A percentile compares a stretch with the other conserved stretches of the same genome.
These are phyloP conservation scores for Lepus oiostolus DNA, from an alignment of 2,797 vertebrate genomes.

Conservation along the genomic window DNA sequence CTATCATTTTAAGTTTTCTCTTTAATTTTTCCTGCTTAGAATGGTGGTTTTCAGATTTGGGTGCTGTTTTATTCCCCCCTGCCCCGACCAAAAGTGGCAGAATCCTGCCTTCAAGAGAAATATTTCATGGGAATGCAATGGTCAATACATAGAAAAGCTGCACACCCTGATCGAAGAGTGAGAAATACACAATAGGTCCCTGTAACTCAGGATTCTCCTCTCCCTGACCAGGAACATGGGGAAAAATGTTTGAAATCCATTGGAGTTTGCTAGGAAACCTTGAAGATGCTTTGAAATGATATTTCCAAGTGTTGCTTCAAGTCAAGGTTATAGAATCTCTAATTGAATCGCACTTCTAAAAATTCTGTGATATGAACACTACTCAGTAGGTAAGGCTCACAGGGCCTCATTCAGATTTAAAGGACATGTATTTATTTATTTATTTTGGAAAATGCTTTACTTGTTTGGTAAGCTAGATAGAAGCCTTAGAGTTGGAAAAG, in stretches of 20 bases:
- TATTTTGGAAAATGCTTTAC: background rate
- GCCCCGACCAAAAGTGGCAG: background rate
- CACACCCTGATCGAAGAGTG: background rate
- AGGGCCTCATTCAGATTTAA: conserved; percentile 30
- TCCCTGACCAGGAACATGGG: background rate
- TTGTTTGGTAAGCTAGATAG: conserved; percentile 32
- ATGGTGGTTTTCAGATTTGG: conserved; percentile 11
- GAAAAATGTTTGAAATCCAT: conserved; percentile 40
- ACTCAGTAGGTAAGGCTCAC: background rate
- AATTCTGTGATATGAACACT: conserved; percentile 27
- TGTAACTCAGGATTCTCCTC: background rate
- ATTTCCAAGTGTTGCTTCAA: conserved; percentile 38
- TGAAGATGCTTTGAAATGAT: conserved; percentile 59
- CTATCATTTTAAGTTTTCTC: conserved; percentile 14
- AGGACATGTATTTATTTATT: background rate
- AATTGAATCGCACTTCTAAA: conserved; percentile 22
- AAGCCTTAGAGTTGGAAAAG: conserved; percentile 3
- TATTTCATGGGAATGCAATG: background rate
- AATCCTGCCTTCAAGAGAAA: conserved; percentile 37
- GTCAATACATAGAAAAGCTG: background rate
- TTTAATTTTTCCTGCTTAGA: conserved; percentile 20
- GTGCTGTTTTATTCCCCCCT: background rate
- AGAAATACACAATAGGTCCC: background rate
- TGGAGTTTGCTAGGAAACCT: conserved; percentile 15
- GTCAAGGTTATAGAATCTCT: conserved; percentile 50